Evolutionary conservation across 1,140 invertebrate species (phyloP).

Genomic region (Zaprionus tsacasi): DNA sequence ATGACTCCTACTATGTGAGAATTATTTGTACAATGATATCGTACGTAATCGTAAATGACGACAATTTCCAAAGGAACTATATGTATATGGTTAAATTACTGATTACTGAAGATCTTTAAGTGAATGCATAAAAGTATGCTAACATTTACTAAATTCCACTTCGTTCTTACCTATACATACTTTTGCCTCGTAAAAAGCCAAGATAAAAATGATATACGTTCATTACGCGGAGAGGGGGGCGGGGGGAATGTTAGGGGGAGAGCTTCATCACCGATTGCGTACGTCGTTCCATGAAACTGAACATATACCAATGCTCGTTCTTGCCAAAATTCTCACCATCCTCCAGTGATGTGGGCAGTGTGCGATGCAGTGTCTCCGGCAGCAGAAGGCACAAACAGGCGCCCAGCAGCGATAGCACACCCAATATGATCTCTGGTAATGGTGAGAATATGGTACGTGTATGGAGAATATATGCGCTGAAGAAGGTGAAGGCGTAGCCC

Average conservation of each 20-base stretch:
- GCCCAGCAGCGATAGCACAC: slow-evolving; percentile 85
- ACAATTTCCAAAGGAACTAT: slow-evolving; percentile 5
- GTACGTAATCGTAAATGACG: not conserved
- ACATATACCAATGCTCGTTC: slow-evolving; percentile 83
- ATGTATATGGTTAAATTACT: not conserved
- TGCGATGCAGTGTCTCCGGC: slow-evolving; percentile 83
- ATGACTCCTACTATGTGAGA: not conserved
- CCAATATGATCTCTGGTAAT: slow-evolving; percentile 84
- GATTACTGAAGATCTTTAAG: slow-evolving; percentile 14
- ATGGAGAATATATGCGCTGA: slow-evolving; percentile 77
- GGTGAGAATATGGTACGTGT: slow-evolving; percentile 84
- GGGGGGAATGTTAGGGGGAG: slow-evolving; percentile 9
- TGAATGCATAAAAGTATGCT: slow-evolving; percentile 46
- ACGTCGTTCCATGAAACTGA: slow-evolving; percentile 70
- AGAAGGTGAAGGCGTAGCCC: slow-evolving; percentile 85
- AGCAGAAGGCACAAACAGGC: slow-evolving; percentile 84
- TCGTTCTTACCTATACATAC: not conserved
- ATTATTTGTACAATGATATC: slow-evolving; percentile 17
- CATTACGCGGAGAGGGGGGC: not conserved
- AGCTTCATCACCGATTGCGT: slow-evolving; percentile 59
- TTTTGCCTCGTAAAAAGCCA: slow-evolving; percentile 36
- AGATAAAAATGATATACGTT: not conserved
- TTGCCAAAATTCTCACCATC: slow-evolving; percentile 88
- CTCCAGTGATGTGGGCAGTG: slow-evolving; percentile 86
- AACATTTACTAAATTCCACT: slow-evolving; percentile 53